phyloP scores from a whole-genome alignment of 2,113 vertebrate genomes.

The Dunckerocampus dactyliophorus region DNA sequence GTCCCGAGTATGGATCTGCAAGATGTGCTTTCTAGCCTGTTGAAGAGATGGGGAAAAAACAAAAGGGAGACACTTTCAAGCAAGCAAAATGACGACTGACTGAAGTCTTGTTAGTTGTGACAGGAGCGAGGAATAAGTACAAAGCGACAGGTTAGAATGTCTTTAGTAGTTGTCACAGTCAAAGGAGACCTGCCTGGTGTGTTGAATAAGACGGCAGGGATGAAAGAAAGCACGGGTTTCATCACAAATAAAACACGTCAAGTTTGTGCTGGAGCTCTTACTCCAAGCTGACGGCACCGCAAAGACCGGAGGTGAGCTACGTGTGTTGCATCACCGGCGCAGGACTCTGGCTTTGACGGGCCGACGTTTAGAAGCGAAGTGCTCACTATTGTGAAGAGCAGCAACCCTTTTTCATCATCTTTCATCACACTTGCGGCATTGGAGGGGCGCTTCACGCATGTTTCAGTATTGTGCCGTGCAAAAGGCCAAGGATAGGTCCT shows the following conservation, averaged over 20 bases:
- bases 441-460: neutral
- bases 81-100: neutral
- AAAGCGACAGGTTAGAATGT: neutral
- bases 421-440: constrained; percentile 26
- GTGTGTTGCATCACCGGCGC: constrained; percentile 8
- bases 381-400: constrained; percentile 11
- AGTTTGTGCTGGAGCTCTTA: neutral
- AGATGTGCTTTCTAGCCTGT: constrained; percentile 98
- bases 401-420: constrained; percentile 27
- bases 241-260: neutral
- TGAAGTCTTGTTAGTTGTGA: neutral
- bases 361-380: constrained; percentile 24
- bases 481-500: neutral
- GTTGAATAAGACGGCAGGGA: neutral
- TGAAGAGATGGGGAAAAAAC: neutral
- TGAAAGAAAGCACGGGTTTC: neutral
- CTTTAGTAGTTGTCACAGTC: neutral
- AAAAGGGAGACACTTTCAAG: neutral
- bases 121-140: neutral
- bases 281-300: neutral
- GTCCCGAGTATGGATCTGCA: constrained; percentile 96
- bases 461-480: neutral
- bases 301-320: neutral
- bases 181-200: neutral
- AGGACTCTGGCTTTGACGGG: constrained; percentile 29